phyloP scores from a whole-genome alignment of 2,888 invertebrate species.

The Rhopalosiphum nymphaeae region DNA sequence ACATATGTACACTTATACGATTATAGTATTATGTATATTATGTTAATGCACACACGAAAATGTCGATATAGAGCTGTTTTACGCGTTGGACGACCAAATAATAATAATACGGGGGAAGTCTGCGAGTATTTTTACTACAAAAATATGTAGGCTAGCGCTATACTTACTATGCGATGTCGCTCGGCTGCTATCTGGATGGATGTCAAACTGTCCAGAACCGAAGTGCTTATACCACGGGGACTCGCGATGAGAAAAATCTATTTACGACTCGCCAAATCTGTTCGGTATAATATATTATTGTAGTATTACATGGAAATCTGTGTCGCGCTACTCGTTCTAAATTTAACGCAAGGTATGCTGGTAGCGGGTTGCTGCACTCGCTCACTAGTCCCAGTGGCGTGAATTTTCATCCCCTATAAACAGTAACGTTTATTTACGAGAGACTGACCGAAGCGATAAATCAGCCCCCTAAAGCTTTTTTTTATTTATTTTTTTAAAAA shows the following conservation, averaged over 20 bases:
- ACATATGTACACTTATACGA: not conserved
- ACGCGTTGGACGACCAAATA: not conserved
- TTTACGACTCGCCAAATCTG: conserved; percentile 45
- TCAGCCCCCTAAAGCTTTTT: not conserved
- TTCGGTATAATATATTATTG: not conserved
- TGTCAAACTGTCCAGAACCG: conserved; percentile 55
- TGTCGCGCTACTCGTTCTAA: conserved; percentile 40
- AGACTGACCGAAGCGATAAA: no score
- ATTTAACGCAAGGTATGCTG: conserved; percentile 1
- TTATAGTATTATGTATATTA: not conserved
- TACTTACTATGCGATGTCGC: not conserved
- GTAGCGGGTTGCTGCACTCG: no score
- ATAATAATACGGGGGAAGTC: not conserved
- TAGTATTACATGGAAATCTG: not conserved
- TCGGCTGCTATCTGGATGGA: conserved; percentile 27
- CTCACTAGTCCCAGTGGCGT: not conserved
- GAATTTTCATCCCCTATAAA: no score
- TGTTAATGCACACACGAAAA: not conserved
- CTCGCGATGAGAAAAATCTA: conserved; percentile 52
- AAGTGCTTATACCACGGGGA: not conserved
- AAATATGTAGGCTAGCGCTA: not conserved
- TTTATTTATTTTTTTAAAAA: not conserved
- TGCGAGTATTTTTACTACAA: conserved; percentile 37
- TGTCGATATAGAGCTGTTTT: conserved; percentile 14
- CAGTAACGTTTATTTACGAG: not conserved